Evolutionary conservation across 2,113 vertebrate genomes (phyloP).

Genomic region (Tragulus kanchil): DNA sequence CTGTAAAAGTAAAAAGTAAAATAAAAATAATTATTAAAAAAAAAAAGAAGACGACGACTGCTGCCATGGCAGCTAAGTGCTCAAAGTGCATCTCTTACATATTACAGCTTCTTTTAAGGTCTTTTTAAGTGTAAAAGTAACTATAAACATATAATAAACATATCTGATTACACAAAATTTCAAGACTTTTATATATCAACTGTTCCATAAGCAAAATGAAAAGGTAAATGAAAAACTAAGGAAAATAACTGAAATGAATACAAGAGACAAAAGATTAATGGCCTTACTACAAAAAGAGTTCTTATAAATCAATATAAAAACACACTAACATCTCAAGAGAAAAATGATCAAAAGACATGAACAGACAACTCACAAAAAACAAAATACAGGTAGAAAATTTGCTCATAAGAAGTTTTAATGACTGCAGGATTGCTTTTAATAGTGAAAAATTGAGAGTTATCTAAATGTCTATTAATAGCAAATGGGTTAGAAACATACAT

Average conservation of each 20-base stretch:
- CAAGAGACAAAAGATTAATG: neutral
- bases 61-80: constrained; percentile 20
- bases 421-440: constrained; percentile 21
- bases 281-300: neutral
- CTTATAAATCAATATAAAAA: constrained; percentile 62
- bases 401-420: constrained; percentile 27
- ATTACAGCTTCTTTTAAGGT: neutral
- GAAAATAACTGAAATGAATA: constrained; percentile 48
- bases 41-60: neutral
- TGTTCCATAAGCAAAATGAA: constrained; percentile 48
- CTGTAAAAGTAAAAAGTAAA: too few species aligned
- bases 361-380: neutral
- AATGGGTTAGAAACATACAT: constrained; percentile 4
- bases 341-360: constrained; percentile 15
- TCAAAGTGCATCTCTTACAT: neutral
- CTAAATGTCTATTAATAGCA: constrained; percentile 9
- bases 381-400: neutral
- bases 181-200: neutral
- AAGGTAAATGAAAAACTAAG: constrained; percentile 50
- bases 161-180: constrained; percentile 17
- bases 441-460: neutral
- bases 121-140: constrained; percentile 7
- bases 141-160: constrained; percentile 25
- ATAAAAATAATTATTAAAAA: too few species aligned
- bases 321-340: neutral